A percentile compares a stretch with the other conserved stretches of the same genome.
Conservation (phyloP, 2,797 vertebrate genomes). For the Etheostoma perlongum region DNA sequence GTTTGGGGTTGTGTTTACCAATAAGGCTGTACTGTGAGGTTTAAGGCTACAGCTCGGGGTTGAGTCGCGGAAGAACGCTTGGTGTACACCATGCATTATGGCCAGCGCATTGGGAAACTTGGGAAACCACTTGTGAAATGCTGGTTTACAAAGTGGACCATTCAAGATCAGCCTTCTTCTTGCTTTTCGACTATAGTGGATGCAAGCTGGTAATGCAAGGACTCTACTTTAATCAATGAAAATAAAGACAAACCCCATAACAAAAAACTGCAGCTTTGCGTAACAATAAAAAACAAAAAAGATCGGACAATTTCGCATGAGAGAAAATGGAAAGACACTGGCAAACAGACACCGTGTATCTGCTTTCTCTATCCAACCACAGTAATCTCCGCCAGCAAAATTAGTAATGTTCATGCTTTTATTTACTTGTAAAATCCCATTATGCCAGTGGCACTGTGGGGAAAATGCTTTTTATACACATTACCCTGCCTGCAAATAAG, state of each 20-base stretch:
- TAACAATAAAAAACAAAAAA: constrained; percentile 6
- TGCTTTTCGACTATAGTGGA: constrained; percentile 5
- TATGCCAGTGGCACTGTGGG: constrained; percentile 67
- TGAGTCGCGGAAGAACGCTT: constrained; percentile 29
- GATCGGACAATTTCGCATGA: constrained; percentile 19
- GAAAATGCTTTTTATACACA: constrained; percentile 79
- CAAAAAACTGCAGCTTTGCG: constrained; percentile 13
- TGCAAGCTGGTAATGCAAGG: background rate
- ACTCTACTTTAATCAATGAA: constrained; percentile 8
- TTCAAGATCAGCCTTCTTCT: constrained; percentile 48
- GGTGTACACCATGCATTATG: constrained; percentile 22
- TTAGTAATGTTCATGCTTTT: constrained; percentile 76
- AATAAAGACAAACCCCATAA: constrained; percentile 10
- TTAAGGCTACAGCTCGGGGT: constrained; percentile 43
- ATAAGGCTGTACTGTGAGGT: constrained; percentile 65
- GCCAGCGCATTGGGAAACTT: constrained; percentile 62
- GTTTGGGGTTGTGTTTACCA: constrained; percentile 72
- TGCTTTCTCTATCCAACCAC: constrained; percentile 65
- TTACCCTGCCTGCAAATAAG: constrained; percentile 77
- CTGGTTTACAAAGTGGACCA: constrained; percentile 53
- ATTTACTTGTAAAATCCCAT: constrained; percentile 79
- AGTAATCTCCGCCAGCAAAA: constrained; percentile 54
- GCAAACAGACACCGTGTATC: constrained; percentile 54
- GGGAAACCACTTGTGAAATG: constrained; percentile 75
- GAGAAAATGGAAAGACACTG: constrained; percentile 21